phyloP scores from a whole-genome alignment of 2,113 vertebrate genomes.

The Abramis brama region DNA sequence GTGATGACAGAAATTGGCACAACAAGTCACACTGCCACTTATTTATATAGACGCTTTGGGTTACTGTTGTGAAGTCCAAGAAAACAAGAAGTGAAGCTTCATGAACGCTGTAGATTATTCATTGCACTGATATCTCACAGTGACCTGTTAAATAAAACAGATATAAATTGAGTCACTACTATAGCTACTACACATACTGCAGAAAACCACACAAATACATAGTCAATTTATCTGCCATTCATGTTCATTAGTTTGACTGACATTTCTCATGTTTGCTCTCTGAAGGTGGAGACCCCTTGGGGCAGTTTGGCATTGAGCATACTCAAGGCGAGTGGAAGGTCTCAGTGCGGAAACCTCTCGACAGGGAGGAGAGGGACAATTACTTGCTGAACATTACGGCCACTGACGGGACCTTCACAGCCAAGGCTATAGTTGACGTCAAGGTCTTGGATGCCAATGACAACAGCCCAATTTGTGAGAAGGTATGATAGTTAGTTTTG shows the following conservation, averaged over 20 bases:
- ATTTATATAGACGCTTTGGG: constrained; percentile 17
- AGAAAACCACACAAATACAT: neutral
- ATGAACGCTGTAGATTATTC: neutral
- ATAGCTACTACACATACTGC: neutral
- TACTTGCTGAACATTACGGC: constrained; percentile 96
- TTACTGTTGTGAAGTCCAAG: neutral
- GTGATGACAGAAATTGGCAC: constrained; percentile 28
- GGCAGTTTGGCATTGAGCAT: constrained; percentile 92
- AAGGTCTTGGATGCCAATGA: constrained; percentile 98
- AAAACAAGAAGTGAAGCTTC: neutral
- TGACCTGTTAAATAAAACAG: neutral
- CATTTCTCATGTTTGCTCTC: constrained; percentile 55
- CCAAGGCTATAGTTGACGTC: constrained; percentile 92
- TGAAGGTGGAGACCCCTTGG: constrained; percentile 91
- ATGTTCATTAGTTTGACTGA: constrained; percentile 48
- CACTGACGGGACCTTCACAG: constrained; percentile 91
- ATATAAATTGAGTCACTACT: neutral
- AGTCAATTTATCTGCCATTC: neutral
- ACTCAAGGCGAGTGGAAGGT: constrained; percentile 97
- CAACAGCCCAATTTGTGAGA: constrained; percentile 93
- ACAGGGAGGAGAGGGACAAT: constrained; percentile 91
- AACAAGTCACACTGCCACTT: neutral
- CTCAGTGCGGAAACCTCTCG: constrained; percentile 90
- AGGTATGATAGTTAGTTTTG: constrained; percentile 76
- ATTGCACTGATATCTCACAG: neutral